phyloP scores from a whole-genome alignment of 1,140 invertebrate species.

The Apis cerana region DNA sequence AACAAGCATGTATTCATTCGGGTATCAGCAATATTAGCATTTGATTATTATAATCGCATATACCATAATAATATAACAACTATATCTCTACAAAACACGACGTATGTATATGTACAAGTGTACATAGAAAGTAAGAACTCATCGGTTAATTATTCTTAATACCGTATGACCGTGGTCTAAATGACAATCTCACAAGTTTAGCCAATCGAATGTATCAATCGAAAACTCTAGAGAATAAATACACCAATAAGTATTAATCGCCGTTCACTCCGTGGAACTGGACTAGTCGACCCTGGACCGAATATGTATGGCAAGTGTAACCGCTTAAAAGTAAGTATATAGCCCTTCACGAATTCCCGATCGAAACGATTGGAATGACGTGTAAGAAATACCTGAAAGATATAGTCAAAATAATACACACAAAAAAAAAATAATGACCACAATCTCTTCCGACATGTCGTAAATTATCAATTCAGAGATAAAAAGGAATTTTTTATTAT shows the following conservation, averaged over 20 bases:
- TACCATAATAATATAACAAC: too few relatives aligned
- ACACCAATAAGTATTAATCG: constrained; percentile 41
- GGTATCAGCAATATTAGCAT: not conserved
- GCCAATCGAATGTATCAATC: constrained; percentile 29
- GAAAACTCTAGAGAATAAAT: constrained; percentile 30
- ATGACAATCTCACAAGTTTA: not conserved
- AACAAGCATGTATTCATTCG: not conserved
- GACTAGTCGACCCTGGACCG: constrained; percentile 62
- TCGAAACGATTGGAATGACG: not conserved
- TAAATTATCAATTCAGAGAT: constrained; percentile 9
- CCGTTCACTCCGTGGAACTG: constrained; percentile 53
- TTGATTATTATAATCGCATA: not conserved
- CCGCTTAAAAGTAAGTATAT: constrained; percentile 26
- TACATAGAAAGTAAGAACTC: not conserved
- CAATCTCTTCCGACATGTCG: constrained; percentile 6
- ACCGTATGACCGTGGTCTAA: not conserved
- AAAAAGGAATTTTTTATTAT: not conserved
- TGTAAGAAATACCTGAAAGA: not conserved
- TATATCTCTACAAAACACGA: not conserved
- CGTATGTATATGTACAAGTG: not conserved
- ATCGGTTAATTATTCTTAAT: not conserved
- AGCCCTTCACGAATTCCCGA: constrained; percentile 33
- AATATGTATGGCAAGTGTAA: constrained; percentile 44
- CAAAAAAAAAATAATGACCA: not conserved
- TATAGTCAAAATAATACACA: not conserved